Evolutionary conservation across 2,113 vertebrate species (phyloP), one percentile per base, ranked within the genome.

Genomic region (Podarcis cretensis): DNA sequence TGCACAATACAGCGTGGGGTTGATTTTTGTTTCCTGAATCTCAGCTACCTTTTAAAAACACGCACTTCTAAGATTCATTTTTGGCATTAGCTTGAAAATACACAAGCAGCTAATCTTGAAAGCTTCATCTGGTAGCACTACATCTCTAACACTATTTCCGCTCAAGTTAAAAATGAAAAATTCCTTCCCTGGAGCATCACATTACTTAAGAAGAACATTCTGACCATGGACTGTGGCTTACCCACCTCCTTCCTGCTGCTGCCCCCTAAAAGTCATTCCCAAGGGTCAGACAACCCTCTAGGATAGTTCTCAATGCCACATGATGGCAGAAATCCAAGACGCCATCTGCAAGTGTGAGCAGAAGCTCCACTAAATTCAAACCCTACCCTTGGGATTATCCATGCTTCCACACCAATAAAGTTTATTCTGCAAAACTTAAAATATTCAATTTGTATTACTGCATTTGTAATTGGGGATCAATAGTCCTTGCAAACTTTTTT

Each of bases 11-110:
- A 80, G 30, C 20, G 12, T 68, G 48, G 30, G 65, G 68, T 6
- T 65, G 12, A 57, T 27, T 14, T 21, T 18, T 30, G 13, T 6
- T 69, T 69, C 30, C 13, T 18, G 40, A 3, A 43, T 80, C 1
- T 69, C 35, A 69, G 32, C 21, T 54, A 2, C 21, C 69, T 80
- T 87, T 78, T 86, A 35, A 32, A 74, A 66, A 57, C 23, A 8
- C 2, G 30, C 37, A 48, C 20, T 71, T 83, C 25, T 32, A 73
- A 30, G 20, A 48, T 2, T 37, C 23, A 57, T 35, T 92, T 89
- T 84, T 93, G 30, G 93, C 81, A 79, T 16, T 82, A 71, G 7
- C 21, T 32, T 66, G 59, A 83, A 83, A 83, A 75, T 82, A 75
- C 30, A 27, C 48, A 35, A 57, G 21, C 21, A 57, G 40, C 27